A percentile compares a stretch with the other conserved stretches of the same genome.
These are phyloP conservation scores for Melanotaenia duboulayi DNA, from an alignment of 2,113 vertebrate species.

Conservation along the genomic window DNA sequence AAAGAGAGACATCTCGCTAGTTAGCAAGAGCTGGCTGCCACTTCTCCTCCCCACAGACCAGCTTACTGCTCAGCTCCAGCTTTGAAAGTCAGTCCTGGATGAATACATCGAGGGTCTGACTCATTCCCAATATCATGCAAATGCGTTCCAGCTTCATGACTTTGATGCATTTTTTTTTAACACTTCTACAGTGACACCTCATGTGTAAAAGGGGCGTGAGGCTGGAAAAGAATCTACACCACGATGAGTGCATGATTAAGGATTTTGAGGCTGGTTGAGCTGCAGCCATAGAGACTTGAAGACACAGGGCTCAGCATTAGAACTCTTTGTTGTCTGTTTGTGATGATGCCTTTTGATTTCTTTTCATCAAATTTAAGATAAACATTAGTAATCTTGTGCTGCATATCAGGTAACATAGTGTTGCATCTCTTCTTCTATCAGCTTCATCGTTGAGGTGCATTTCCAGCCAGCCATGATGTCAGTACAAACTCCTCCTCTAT, in stretches of 20 bases:
- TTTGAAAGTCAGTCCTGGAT: constrained; percentile 50
- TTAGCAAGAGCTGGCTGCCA: constrained; percentile 56
- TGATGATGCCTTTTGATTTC: background rate
- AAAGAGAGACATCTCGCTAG: constrained; percentile 49
- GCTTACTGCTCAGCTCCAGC: constrained; percentile 37
- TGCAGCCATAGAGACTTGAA: constrained; percentile 16
- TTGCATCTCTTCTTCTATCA: constrained; percentile 32
- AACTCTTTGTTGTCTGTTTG: constrained; percentile 15
- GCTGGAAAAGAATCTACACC: constrained; percentile 4
- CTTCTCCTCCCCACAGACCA: constrained; percentile 51
- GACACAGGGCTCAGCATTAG: background rate
- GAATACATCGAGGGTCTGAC: constrained; percentile 55
- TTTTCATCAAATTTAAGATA: background rate
- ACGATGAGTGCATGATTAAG: constrained; percentile 7
- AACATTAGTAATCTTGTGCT: background rate
- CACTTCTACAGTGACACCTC: constrained; percentile 33
- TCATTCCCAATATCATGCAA: constrained; percentile 49
- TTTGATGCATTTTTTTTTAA: constrained; percentile 46
- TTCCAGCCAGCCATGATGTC: constrained; percentile 83
- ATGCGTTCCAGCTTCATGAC: constrained; percentile 36
- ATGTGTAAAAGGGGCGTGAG: constrained; percentile 26
- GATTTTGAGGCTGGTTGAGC: constrained; percentile 9
- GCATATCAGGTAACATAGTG: background rate
- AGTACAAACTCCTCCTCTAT: constrained; percentile 90
- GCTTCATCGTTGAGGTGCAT: constrained; percentile 30